Conservation (phyloP, 2,888 invertebrate species). For the Rhabditoides inermis region DNA sequence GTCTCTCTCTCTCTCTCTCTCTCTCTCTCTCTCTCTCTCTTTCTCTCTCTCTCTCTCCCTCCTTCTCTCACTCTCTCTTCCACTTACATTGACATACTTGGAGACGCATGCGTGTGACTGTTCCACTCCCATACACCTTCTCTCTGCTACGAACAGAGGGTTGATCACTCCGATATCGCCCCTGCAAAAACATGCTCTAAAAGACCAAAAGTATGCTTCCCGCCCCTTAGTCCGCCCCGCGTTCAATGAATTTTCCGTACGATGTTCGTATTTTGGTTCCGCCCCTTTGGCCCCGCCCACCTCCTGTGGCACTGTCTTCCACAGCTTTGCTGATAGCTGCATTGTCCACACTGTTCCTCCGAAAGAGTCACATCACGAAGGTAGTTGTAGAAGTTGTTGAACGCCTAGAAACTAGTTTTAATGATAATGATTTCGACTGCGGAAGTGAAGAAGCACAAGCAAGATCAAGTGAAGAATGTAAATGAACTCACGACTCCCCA, state of each 20-base stretch:
- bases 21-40: background rate
- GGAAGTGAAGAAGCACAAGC: too few species aligned
- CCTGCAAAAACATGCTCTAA: slow-evolving; percentile 28
- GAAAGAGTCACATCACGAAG: slow-evolving; percentile 40
- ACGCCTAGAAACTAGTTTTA: slow-evolving; percentile 36
- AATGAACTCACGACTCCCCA: slow-evolving; percentile 42
- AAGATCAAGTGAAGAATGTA: background rate
- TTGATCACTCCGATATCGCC: slow-evolving; percentile 44
- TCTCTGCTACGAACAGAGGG: slow-evolving; percentile 49
- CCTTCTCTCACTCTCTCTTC: too few species aligned
- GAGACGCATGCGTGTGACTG: slow-evolving; percentile 43
- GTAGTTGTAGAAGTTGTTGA: slow-evolving; percentile 50
- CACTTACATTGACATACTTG: too few species aligned
- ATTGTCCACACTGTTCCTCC: slow-evolving; percentile 46
- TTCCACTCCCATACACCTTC: slow-evolving; percentile 45
- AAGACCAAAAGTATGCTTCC: too few species aligned
- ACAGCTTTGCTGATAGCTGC: slow-evolving; percentile 47
- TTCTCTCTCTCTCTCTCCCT: too few species aligned
- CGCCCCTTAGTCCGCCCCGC: too few species aligned
- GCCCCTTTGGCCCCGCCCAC: too few species aligned
- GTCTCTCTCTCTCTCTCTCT: background rate
- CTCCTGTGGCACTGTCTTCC: slow-evolving; percentile 47
- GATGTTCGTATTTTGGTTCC: too few species aligned
- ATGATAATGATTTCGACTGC: too few species aligned
- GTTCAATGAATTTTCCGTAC: too few species aligned